Evolutionary conservation across 1,140 invertebrate species (phyloP).

Genomic region (Drosophila nannoptera): DNA sequence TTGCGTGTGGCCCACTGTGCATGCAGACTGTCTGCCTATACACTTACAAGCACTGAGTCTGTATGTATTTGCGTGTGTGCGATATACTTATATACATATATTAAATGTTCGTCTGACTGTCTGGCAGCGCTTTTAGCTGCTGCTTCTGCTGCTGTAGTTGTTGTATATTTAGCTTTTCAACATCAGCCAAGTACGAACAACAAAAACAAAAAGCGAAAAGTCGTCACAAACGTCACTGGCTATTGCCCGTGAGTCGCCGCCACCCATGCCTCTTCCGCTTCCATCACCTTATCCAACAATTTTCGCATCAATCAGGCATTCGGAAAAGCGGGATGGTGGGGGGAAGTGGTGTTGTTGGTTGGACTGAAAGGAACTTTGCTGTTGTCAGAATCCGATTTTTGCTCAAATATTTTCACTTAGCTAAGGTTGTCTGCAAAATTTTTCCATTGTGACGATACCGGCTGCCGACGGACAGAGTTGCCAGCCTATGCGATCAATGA

Average conservation of each 20-base stretch:
- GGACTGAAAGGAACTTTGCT: neutral
- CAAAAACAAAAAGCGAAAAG: slow-evolving; percentile 52
- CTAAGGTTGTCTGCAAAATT: slow-evolving; percentile 29
- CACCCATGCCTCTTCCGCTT: neutral
- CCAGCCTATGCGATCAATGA: slow-evolving; percentile 27
- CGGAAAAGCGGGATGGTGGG: neutral
- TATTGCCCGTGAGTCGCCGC: slow-evolving; percentile 2
- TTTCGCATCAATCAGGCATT: slow-evolving; percentile 58
- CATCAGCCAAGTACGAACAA: slow-evolving; percentile 45
- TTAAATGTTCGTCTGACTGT: slow-evolving; percentile 69
- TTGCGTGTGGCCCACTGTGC: slow-evolving; percentile 65
- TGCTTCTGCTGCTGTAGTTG: slow-evolving; percentile 15
- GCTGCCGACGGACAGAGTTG: slow-evolving; percentile 11
- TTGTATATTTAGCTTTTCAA: slow-evolving; percentile 63
- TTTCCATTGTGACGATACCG: slow-evolving; percentile 36
- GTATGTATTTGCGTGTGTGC: slow-evolving; percentile 15
- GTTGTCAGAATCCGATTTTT: slow-evolving; percentile 41
- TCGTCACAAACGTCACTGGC: slow-evolving; percentile 64
- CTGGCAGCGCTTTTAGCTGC: slow-evolving; percentile 58
- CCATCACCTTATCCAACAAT: neutral
- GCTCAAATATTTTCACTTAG: slow-evolving; percentile 61
- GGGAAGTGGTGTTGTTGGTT: neutral
- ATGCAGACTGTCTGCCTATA: slow-evolving; percentile 34
- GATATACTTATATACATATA: slow-evolving; percentile 16
- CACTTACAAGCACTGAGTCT: slow-evolving; percentile 10